These are phyloP conservation scores for Bolinopsis microptera DNA, from an alignment of 37 sponge, comb jelly and placozoan species.

Conservation along the genomic window DNA sequence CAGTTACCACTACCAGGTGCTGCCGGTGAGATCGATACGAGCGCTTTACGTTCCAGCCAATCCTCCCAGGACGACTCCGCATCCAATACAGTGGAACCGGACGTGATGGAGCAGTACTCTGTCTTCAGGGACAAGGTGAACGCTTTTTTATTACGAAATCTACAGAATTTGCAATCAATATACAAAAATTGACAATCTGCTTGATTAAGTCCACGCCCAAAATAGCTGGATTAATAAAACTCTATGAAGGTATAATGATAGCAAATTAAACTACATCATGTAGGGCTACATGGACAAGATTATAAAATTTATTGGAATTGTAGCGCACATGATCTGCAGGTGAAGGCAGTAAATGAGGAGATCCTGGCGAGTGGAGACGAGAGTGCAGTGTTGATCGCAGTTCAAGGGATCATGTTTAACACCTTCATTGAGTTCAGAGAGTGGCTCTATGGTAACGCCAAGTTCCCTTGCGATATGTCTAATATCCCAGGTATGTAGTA, in stretches of 20 bases:
- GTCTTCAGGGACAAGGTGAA: not conserved
- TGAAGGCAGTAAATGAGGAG: not conserved
- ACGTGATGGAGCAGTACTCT: not conserved
- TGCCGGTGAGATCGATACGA: not conserved
- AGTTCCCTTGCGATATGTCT: not conserved
- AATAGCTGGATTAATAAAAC: too few species aligned
- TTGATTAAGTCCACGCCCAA: too few species aligned
- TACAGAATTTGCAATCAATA: too few species aligned
- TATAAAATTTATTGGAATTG: too few species aligned
- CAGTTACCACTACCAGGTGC: too few species aligned
- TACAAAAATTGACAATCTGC: too few species aligned
- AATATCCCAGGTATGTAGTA: not conserved
- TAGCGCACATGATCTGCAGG: too few species aligned
- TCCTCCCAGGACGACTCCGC: not conserved
- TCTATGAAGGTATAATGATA: too few species aligned
- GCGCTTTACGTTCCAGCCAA: not conserved
- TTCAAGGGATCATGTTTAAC: not conserved
- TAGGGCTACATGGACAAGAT: too few species aligned
- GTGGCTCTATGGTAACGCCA: slow-evolving; percentile 36
- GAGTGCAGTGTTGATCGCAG: not conserved
- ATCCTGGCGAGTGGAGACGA: not conserved
- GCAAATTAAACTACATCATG: too few species aligned
- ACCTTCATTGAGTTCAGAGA: not conserved
- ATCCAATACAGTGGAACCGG: not conserved
- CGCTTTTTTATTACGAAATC: too few species aligned